Base-by-base conservation (phyloP, 2,888 invertebrate species). In the Saturnia pavonia region DNA sequence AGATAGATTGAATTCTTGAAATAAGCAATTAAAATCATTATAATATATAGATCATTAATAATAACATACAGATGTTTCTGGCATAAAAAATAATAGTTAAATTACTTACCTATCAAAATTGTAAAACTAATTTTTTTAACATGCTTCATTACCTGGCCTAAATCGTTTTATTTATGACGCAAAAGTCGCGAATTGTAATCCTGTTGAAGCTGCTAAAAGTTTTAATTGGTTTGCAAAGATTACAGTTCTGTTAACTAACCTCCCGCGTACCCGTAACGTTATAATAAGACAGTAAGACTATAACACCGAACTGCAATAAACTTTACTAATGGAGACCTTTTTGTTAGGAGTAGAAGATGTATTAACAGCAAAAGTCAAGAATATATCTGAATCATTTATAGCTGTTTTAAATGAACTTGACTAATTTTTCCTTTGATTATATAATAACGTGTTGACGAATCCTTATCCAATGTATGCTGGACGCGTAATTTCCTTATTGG, bases 221-320 rank as follows among this genome's bases (percentile, higher is more conserved):
- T 54, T 54, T 54, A 54, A 54, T 54, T 54, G 54, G 54, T 54
- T 54, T n/a, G 22, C 54, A 22, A 54, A 54, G 54, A 22, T 54
- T 54, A 54, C 8, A 51, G 51, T 54, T 54, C 54, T 54, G 54
- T 22, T 22, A 54, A 54, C 54, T 54, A 54, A 54, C 54, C 22
- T 54, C 22, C 9, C 22, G 54, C 11, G 54, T 54, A 54, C 8
- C 22, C 22, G 34, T 34, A 6, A 34, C 34, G 34, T 34, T 54
- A 54, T 9, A 22, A 54, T 54, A 54, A 22, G 54, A 54, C 22
- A 22, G 22, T 22, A 22, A 22, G 54, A 54, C 54, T 22, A 6
- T 54, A 54, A 54, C n/a, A 12, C 11, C 54, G 12, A 54, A 11
- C 22, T 54, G 1, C 6, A 54, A 54, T 22, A 2, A 54, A 22